Percentiles rank a stretch among this genome's conserved stretches.
These are phyloP conservation scores for Labeo calbasu DNA, from an alignment of 2,797 vertebrate species.

Conservation along the genomic window DNA sequence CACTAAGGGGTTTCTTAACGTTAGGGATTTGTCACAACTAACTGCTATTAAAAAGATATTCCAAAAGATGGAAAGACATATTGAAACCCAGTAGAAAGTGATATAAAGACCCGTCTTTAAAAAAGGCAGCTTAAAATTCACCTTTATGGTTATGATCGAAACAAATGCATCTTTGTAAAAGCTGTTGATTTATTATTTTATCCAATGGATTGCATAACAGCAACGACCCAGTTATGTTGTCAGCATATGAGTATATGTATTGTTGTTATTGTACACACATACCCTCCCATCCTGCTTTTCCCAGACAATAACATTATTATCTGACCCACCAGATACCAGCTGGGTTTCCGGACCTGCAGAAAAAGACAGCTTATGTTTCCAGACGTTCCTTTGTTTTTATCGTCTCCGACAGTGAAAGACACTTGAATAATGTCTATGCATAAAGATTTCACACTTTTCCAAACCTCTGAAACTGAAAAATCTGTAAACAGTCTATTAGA, in stretches of 20 bases:
- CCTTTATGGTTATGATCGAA: background rate
- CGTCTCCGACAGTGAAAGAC: background rate
- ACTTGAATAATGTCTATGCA: background rate
- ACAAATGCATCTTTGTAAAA: background rate
- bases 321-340: slow-evolving; percentile 91
- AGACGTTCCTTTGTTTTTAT: background rate
- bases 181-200: background rate
- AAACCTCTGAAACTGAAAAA: background rate
- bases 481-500: background rate
- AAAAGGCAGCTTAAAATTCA: background rate
- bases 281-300: slow-evolving; percentile 83
- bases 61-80: background rate
- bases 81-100: background rate
- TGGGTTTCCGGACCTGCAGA: slow-evolving; percentile 81
- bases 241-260: background rate
- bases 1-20: background rate
- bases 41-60: background rate
- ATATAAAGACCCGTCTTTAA: background rate
- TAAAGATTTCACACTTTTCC: background rate
- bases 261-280: slow-evolving; percentile 37
- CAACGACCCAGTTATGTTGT: background rate
- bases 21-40: background rate
- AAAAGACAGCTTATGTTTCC: slow-evolving; percentile 28
- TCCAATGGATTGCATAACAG: background rate
- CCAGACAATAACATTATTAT: slow-evolving; percentile 89